Conservation (phyloP, 2,888 invertebrate species). For the Gonocerus acuteangulatus region DNA sequence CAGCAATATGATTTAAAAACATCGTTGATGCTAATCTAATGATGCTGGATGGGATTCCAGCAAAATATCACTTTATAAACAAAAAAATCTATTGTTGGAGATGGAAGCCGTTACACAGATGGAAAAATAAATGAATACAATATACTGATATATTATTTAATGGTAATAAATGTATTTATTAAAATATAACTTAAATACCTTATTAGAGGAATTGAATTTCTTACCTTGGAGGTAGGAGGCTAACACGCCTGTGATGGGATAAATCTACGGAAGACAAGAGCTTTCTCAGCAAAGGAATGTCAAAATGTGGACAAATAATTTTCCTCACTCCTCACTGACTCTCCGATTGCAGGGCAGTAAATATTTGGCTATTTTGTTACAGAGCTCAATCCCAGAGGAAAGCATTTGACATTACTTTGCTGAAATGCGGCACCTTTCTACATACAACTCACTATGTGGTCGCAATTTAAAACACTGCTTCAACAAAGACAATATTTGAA, state of each 20-base stretch:
- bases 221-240: conserved; percentile 13
- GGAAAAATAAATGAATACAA: too few relatives aligned
- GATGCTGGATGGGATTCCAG: too few relatives aligned
- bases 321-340: conserved; percentile 22
- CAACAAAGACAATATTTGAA: conserved; percentile 36
- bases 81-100: too few relatives aligned
- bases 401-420: conserved; percentile 41
- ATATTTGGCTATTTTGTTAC: too few relatives aligned
- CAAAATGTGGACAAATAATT: conserved; percentile 34
- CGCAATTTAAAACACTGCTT: conserved; percentile 29
- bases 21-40: too few relatives aligned
- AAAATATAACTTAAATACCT: too few relatives aligned
- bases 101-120: too few relatives aligned
- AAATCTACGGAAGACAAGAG: conserved; percentile 31
- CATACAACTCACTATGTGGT: conserved; percentile 36
- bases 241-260: conserved; percentile 9
- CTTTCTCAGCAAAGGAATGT: conserved; percentile 41
- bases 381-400: conserved; percentile 22
- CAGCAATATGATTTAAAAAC: too few relatives aligned
- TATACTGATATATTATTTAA: too few relatives aligned
- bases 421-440: conserved; percentile 37
- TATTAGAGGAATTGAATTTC: neutral
- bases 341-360: too few relatives aligned
- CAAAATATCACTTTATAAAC: too few relatives aligned
- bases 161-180: too few relatives aligned